Evolutionary conservation across 2,113 vertebrate genomes (phyloP), one percentile per base, ranked within the genome.

Genomic region (Corythaixoides concolor): DNA sequence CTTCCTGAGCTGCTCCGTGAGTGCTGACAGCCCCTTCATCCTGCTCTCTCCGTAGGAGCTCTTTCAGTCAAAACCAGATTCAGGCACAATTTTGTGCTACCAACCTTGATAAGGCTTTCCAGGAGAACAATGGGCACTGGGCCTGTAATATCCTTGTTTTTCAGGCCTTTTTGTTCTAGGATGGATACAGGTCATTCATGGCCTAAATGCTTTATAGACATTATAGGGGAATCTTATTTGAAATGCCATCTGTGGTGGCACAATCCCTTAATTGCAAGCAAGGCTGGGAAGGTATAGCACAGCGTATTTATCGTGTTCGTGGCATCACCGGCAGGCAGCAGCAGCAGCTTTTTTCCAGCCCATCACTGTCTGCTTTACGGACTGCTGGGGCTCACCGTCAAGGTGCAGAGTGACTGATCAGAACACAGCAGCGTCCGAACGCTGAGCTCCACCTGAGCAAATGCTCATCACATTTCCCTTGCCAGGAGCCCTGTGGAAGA

Each of bases 21-120:
- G 95, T 86, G 92, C 91, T 91, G 97, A 97, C 95, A 97, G 89
- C 64, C n/a, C 91, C 84, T 92, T 39, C 76, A 85, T 75, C n/a
- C 95, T 49, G 43, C 74, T 52, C 41, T 56, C 86, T 59, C 74
- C 1, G 0, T 11, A 87, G 90, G 30, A 84, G 76, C 66, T 72
- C 27, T 70, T 76, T 32, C 80, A 90, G 64, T 15, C 70, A 66
- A 63, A 63, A 58, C 27, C 75, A 26, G 12, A 84, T 33, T 23
- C 81, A 89, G 89, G 41, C 89, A 59, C 52, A 10, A 8, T 86
- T 50, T 16, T 58, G 62, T 53, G 56, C 62, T 33, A 26, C 67
- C 67, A 63, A 39, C 56, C 37, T 73, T 74, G 67, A n/a, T 45
- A 45, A 67, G 45, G 59, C 28, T 83, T 22, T 39, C 43, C 41